Conservation (phyloP, 2,797 vertebrate genomes). For the Enteromius anoplus region DNA sequence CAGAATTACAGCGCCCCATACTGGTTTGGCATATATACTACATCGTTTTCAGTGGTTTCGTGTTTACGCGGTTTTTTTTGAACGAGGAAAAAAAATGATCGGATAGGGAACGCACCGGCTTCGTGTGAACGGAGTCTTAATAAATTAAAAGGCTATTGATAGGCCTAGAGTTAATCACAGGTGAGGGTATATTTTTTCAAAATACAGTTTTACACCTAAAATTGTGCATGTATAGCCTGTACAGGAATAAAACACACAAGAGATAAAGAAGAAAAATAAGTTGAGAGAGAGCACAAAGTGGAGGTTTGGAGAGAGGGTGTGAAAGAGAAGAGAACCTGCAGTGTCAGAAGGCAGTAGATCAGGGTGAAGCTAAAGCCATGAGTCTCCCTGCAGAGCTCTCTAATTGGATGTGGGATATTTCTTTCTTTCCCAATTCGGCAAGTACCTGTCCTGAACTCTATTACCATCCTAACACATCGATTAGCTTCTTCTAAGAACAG, state of each 20-base stretch:
- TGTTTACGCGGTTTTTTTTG: too few relatives aligned
- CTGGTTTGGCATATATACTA: too few relatives aligned
- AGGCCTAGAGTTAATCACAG: not conserved
- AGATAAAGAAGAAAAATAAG: not conserved
- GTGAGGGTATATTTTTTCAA: not conserved
- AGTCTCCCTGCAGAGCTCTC: conserved; percentile 45
- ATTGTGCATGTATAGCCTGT: not conserved
- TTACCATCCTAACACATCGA: conserved; percentile 65
- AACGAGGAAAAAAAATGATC: too few relatives aligned
- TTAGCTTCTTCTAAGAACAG: conserved; percentile 56
- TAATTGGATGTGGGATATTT: conserved; percentile 66
- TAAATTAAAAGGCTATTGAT: not conserved
- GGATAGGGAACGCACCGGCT: too few relatives aligned
- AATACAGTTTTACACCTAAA: not conserved
- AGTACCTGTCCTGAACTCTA: conserved; percentile 67
- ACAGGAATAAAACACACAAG: not conserved
- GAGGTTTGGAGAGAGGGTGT: not conserved
- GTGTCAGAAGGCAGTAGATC: conserved; percentile 53
- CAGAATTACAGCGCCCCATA: too few relatives aligned
- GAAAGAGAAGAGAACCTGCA: conserved; percentile 8
- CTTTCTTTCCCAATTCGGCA: conserved; percentile 49
- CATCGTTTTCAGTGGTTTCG: too few relatives aligned
- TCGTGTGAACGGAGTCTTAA: too few relatives aligned
- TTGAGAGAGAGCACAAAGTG: not conserved
- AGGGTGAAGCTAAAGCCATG: conserved; percentile 38